Base-by-base conservation (phyloP, 2,888 invertebrate species). In the Drosophila neonasuta region DNA sequence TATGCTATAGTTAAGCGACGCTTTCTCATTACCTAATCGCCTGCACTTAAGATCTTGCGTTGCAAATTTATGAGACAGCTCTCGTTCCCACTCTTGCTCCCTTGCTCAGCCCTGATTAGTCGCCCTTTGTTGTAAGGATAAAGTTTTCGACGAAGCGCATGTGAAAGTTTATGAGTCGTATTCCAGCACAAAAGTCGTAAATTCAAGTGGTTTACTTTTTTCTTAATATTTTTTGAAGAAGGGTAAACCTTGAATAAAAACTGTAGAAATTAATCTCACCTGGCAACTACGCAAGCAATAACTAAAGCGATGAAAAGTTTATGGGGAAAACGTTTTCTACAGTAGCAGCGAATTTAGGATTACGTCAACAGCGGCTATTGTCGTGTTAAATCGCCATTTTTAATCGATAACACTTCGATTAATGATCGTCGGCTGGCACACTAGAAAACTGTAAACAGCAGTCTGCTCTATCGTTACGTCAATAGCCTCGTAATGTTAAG, bases 121-220 rank as follows among this genome's bases (percentile, higher is more conserved):
- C n/a, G 36, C 10, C 36, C 36, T n/a, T 46, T 29, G 42, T 30
- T 58, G 13, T 20, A 42, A 60, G 55, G 41, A 48, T 51, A 48
- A 58, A 65, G 50, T 74, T 74, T 39, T 39, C n/a, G 13, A 36
- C 34, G 15, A 34, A 56, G 13, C 32, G 39, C 46, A 41, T 32
- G 41, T 8, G 2, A 48, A 73, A 69, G 46, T 65, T 70, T 74
- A 62, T 52, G 57, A 36, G 57, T 55, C 17, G 45, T 52, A 32
- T 42, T 36, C 39, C 46, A 41, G 36, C 29, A 44, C 9, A 34
- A 64, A 45, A 61, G 55, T 20, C 70, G 51, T 46, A 62, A 70
- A 70, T 55, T 74, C 58, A 46, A 45, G 34, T 52, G 7, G 50
- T 44, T 63, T 36, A 11, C 13, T 46, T 64, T 29, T 51, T 34